A percentile compares a stretch with the other conserved stretches of the same genome.
Evolutionary conservation across 2,113 vertebrate species (phyloP).

Genomic region (Mobula hypostoma): DNA sequence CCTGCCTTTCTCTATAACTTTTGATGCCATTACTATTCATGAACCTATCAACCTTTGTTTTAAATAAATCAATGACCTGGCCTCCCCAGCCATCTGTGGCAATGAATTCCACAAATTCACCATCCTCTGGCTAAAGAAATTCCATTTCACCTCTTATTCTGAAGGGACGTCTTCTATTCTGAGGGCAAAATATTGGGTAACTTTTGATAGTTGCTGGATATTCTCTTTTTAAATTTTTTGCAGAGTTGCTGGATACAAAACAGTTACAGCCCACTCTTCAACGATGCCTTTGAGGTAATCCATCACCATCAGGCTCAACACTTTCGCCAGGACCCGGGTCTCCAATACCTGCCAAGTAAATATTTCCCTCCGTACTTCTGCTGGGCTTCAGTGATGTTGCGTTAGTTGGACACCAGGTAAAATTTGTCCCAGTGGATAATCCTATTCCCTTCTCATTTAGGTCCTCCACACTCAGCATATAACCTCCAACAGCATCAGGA

Average conservation of each 20-base stretch:
- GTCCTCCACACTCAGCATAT: background rate
- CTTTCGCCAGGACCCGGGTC: background rate
- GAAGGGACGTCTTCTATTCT: no score
- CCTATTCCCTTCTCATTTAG: background rate
- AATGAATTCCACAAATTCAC: no score
- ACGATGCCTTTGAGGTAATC: slow-evolving; percentile 26
- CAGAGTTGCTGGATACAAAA: slow-evolving; percentile 3
- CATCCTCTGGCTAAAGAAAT: no score
- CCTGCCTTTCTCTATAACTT: no score
- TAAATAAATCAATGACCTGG: no score
- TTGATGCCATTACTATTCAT: no score
- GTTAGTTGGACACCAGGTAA: background rate
- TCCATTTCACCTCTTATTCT: no score
- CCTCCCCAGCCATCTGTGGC: no score
- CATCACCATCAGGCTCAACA: background rate
- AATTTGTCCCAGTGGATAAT: background rate
- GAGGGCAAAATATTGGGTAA: no score
- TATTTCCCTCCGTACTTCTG: background rate
- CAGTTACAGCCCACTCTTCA: background rate
- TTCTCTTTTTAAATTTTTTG: background rate
- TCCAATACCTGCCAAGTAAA: slow-evolving; percentile 12
- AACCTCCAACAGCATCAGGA: background rate
- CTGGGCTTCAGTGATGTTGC: no score
- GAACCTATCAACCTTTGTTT: no score
- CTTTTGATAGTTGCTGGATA: no score